phyloP scores from a whole-genome alignment of 2,113 vertebrate genomes.

The Istiophorus platypterus region DNA sequence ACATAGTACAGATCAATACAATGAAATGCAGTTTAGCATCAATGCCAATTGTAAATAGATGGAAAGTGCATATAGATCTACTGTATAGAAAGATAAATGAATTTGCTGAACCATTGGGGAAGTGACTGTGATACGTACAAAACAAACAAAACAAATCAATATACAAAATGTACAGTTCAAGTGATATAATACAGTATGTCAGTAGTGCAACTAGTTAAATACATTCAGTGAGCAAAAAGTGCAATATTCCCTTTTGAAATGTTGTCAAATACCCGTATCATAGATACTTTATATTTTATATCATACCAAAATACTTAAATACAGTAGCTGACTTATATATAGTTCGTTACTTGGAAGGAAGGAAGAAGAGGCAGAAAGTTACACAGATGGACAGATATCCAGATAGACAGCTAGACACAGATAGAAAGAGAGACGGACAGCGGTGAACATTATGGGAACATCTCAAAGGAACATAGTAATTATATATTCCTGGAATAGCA shows the following conservation, averaged over 20 bases:
- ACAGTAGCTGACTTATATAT: too few relatives aligned
- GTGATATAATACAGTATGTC: too few relatives aligned
- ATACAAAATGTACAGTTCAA: too few relatives aligned
- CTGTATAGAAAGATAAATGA: background rate
- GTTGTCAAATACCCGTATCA: background rate
- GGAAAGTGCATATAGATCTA: background rate
- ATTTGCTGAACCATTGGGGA: background rate
- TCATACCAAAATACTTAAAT: too few relatives aligned
- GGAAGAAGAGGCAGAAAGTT: too few relatives aligned
- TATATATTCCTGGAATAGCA: slow-evolving; percentile 17
- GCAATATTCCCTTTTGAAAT: background rate
- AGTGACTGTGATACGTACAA: too few relatives aligned
- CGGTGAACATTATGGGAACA: background rate
- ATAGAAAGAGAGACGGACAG: background rate
- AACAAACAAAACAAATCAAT: too few relatives aligned
- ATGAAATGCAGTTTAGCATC: rapidly evolving
- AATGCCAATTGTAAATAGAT: background rate
- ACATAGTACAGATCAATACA: background rate
- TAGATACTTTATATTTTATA: background rate
- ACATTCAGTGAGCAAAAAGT: too few relatives aligned
- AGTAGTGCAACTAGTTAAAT: too few relatives aligned
- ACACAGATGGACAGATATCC: background rate
- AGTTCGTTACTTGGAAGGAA: too few relatives aligned
- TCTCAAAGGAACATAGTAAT: background rate
- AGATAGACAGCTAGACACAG: background rate